Conservation (phyloP, 2,113 vertebrate species). For the Stomatorhinus ivindoensis region DNA sequence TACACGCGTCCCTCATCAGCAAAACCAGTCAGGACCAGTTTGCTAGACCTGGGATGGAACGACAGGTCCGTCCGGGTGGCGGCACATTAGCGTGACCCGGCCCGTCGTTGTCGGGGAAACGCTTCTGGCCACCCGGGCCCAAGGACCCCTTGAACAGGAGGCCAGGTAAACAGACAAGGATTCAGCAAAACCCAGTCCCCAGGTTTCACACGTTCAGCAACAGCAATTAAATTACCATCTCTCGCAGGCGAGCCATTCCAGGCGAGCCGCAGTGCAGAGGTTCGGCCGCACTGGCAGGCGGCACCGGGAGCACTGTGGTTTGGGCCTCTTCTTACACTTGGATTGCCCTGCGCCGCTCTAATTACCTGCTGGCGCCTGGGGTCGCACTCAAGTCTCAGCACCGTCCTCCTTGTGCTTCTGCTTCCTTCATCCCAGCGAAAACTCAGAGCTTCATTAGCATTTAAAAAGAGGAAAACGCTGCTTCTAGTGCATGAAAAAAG, state of each 20-base stretch:
- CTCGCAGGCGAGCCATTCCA: slow-evolving; percentile 37
- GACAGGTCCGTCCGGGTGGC: background rate
- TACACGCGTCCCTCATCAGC: background rate
- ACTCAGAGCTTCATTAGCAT: slow-evolving; percentile 1
- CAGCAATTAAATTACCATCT: slow-evolving; percentile 41
- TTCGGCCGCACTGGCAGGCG: slow-evolving; percentile 35
- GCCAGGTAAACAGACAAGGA: slow-evolving; percentile 1
- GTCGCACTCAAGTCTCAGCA: background rate
- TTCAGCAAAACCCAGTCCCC: slow-evolving; percentile 48
- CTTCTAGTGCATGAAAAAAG: background rate
- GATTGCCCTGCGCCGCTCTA: slow-evolving; percentile 35
- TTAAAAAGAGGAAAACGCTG: background rate
- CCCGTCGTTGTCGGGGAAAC: background rate
- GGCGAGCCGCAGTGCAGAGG: slow-evolving; percentile 46
- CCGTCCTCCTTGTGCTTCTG: background rate
- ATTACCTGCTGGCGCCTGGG: slow-evolving; percentile 22
- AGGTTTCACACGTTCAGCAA: slow-evolving; percentile 48
- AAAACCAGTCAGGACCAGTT: background rate
- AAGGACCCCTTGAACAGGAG: background rate
- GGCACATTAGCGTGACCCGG: background rate
- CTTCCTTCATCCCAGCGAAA: background rate
- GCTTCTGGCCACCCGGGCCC: background rate
- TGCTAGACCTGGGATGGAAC: background rate
- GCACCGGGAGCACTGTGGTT: slow-evolving; percentile 63
- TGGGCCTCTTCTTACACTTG: slow-evolving; percentile 60